Evolutionary conservation across 2,797 vertebrate species (phyloP).

Genomic region (Sebastes minor): DNA sequence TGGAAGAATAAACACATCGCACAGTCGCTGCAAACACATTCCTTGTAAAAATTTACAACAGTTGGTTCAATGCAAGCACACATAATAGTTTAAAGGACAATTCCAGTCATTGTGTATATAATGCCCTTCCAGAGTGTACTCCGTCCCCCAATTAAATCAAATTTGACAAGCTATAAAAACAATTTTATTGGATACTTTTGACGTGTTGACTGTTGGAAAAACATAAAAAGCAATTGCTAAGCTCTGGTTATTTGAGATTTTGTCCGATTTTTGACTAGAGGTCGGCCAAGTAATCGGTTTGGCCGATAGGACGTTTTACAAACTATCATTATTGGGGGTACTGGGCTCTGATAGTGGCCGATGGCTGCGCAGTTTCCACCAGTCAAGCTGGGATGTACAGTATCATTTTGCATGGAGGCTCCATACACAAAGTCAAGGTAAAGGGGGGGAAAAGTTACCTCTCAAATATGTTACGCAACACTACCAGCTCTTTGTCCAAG

Average conservation of each 20-base stretch:
- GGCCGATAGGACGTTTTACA: too few relatives aligned
- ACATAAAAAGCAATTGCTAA: neutral
- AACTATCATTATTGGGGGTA: too few relatives aligned
- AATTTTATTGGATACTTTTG: neutral
- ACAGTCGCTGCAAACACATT: conserved; percentile 3
- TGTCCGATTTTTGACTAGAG: neutral
- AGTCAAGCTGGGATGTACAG: too few relatives aligned
- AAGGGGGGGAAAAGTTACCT: too few relatives aligned
- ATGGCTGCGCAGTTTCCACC: too few relatives aligned
- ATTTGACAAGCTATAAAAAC: neutral
- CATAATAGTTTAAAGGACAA: neutral
- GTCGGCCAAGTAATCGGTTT: too few relatives aligned
- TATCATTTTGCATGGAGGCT: too few relatives aligned
- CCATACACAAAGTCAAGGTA: too few relatives aligned
- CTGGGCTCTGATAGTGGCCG: too few relatives aligned
- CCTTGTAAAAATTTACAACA: conserved; percentile 30
- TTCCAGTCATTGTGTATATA: neutral
- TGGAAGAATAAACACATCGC: conserved; percentile 64
- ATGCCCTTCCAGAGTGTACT: neutral
- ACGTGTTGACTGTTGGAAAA: neutral
- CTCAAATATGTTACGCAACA: too few relatives aligned
- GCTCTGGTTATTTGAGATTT: neutral
- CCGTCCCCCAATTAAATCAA: neutral
- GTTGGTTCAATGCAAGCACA: neutral
- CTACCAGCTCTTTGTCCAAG: too few relatives aligned